These are phyloP conservation scores for Gobio occitaniae DNA, from an alignment of 2,797 vertebrate species.

Conservation along the genomic window DNA sequence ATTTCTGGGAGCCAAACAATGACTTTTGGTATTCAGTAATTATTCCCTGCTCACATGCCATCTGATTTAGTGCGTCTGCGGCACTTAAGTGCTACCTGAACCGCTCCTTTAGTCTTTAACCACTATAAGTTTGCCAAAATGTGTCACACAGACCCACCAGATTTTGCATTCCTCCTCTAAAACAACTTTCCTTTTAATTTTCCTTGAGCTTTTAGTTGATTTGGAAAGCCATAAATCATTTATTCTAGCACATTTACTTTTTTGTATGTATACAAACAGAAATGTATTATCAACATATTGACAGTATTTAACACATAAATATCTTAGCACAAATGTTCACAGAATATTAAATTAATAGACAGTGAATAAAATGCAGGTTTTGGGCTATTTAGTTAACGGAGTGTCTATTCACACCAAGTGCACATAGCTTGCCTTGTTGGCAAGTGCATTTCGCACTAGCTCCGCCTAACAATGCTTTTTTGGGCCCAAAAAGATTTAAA, in stretches of 20 bases:
- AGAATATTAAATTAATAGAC: not conserved
- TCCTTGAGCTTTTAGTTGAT: too few species aligned
- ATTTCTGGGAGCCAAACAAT: constrained; percentile 75
- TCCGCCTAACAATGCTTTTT: too few species aligned
- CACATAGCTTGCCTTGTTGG: too few species aligned
- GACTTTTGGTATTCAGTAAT: constrained; percentile 73
- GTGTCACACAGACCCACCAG: not conserved
- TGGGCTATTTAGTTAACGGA: not conserved
- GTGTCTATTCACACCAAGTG: too few species aligned
- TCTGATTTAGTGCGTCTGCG: constrained; percentile 69
- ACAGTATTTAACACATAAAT: too few species aligned
- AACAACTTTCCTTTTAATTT: too few species aligned
- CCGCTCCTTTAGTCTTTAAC: constrained; percentile 64
- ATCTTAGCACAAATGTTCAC: not conserved
- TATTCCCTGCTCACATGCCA: constrained; percentile 65
- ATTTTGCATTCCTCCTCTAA: not conserved
- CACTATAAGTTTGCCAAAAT: constrained; percentile 27
- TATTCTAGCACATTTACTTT: too few species aligned
- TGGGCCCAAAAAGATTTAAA: too few species aligned
- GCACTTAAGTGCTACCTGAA: constrained; percentile 65
- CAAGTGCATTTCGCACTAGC: too few species aligned
- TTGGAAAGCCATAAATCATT: too few species aligned
- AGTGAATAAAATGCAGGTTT: not conserved
- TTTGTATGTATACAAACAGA: too few species aligned
- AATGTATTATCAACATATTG: too few species aligned